These are phyloP conservation scores for Caracal caracal DNA, from an alignment of 2,113 vertebrate genomes.

Conservation along the genomic window DNA sequence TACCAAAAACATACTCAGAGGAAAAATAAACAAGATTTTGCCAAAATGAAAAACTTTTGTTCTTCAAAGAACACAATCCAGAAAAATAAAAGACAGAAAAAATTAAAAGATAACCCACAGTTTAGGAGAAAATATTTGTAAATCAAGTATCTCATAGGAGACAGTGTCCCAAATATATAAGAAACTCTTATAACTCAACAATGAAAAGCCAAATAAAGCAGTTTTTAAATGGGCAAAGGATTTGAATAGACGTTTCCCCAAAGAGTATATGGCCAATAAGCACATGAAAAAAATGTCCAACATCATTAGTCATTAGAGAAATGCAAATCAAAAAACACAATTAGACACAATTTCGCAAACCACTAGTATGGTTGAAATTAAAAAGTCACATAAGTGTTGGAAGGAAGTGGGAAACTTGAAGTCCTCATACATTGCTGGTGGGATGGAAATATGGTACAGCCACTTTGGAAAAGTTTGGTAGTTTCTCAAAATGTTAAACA, in stretches of 20 bases:
- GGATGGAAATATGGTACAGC: not conserved
- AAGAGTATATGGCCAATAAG: not conserved
- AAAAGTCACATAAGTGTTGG: not conserved
- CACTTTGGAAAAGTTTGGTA: not conserved
- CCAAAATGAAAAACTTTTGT: not conserved
- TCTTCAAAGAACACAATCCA: not conserved
- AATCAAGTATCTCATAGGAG: not conserved
- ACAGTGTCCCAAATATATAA: not conserved
- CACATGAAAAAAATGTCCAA: not conserved
- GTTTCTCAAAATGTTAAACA: not conserved
- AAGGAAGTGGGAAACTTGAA: not conserved
- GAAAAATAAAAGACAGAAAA: not conserved
- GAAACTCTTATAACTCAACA: not conserved
- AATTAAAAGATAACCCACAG: not conserved
- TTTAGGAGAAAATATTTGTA: not conserved
- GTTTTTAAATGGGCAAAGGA: not conserved
- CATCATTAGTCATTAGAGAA: not conserved
- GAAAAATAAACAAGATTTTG: not conserved
- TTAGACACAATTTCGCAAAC: not conserved
- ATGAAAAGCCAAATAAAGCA: not conserved
- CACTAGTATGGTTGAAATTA: not conserved
- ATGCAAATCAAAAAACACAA: not conserved
- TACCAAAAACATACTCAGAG: not conserved
- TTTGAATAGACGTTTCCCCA: not conserved
- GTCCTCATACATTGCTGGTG: not conserved